Base-by-base conservation (phyloP, 2,113 vertebrate species). In the Microtus richardsoni region DNA sequence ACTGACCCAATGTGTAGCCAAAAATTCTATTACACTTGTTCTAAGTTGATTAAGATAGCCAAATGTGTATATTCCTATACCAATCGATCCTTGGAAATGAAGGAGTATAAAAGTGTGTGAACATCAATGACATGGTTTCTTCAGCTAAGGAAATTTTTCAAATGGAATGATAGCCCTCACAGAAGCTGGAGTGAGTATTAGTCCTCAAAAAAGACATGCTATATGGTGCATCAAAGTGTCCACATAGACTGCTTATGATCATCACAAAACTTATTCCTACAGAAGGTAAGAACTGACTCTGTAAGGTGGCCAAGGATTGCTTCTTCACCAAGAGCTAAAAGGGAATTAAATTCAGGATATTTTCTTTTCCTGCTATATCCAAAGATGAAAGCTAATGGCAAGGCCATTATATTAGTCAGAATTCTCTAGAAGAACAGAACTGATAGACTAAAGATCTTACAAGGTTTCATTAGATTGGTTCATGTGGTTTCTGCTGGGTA, bases 61-160 rank as follows among this genome's bases (percentile, higher is more conserved):
- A 19, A 49, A 47, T 1, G 0, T 70, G 54, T 36, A 70, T 0
- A 28, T 1, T 3, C 10, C 0, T 22, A 21, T 58, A 7, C 21
- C 41, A 39, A 62, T 78, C 30, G 39, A 33, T 60, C 54, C n/a
- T 9, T 78, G 70, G 41, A 75, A 22, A 3, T 41, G 28, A n/a
- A 28, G 39, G 4, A n/a, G 5, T 10, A 41, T 36, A 17, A 80
- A 28, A 36, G 10, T 11, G 1, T 85, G 3, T 94, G 78, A 52
- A 73, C 13, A 82, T 89, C 22, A 85, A 41, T 52, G 21, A 52
- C 22, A 39, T 52, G 49, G 2, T 26, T 52, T 64, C 26, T 91
- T 75, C 12, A 71, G 12, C 10, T 7, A 19, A 71, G 21, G 12
- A 36, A 73, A 26, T 54, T 8, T 16, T 12, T 22, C 47, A 66